Conservation (phyloP, 2,113 vertebrate species). For the Burhinus oedicnemus region DNA sequence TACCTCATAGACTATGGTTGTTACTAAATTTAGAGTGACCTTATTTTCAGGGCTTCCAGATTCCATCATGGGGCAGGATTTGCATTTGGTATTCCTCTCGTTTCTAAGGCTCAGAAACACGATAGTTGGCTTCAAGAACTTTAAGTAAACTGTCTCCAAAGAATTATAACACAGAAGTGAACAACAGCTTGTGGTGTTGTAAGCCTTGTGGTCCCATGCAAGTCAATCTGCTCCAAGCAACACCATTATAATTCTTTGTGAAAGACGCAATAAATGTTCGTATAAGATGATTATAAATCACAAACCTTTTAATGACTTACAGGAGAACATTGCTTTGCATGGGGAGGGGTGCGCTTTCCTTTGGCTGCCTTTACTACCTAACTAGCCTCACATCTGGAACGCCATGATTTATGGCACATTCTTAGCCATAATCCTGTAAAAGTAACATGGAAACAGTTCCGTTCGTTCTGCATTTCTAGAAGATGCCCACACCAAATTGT, state of each 20-base stretch:
- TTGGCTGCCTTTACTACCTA: slow-evolving; percentile 10
- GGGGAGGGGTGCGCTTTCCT: background rate
- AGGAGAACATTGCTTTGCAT: background rate
- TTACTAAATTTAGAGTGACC: background rate
- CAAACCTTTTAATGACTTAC: slow-evolving; percentile 10
- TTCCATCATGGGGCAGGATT: background rate
- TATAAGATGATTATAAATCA: slow-evolving; percentile 32
- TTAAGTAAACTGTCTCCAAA: background rate
- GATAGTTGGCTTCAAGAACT: background rate
- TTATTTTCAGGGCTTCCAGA: background rate
- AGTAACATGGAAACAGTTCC: background rate
- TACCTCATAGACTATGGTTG: background rate
- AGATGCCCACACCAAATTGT: background rate
- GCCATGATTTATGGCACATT: background rate
- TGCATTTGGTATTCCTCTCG: background rate
- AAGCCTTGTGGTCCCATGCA: background rate
- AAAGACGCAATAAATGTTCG: background rate
- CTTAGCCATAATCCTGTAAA: background rate
- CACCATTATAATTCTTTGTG: slow-evolving; percentile 27
- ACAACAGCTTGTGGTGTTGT: slow-evolving; percentile 17
- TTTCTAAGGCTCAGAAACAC: background rate
- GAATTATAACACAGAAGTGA: background rate
- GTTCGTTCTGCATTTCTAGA: background rate
- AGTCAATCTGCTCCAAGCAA: slow-evolving; percentile 21
- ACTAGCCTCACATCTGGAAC: slow-evolving; percentile 11